Evolutionary conservation across 2,888 invertebrate genomes (phyloP), one percentile per base, ranked within the genome.

Genomic region (Boloria euphrosyne): DNA sequence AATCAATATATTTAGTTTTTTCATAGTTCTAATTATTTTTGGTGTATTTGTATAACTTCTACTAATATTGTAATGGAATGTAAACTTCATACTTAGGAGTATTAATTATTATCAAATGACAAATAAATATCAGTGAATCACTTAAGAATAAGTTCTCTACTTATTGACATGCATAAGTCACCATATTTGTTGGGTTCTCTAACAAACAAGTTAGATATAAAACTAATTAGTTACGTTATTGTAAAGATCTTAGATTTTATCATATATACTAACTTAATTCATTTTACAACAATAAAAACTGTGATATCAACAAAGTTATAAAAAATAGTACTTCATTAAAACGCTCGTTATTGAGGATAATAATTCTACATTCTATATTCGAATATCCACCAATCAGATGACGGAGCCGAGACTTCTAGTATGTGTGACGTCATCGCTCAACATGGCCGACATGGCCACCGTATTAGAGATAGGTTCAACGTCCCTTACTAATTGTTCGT

Each of bases 391-490:
- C 67, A 72, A 76, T 84, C 72, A 90, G 80, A 90, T 90, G 69
- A 90, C 87, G 60, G 90, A 90, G 38, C 88, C 90, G 31, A 82
- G 76, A 68, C 87, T 89, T 1, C 84, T 80, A 3, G 84, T 74
- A 61, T 81, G 76, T 13, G 80, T 31, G 77, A 87, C 47, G 14
- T 85, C 80, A 77, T 85, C 80, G 17, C 80, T 80, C 71, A 84
- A 66, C 80, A 89, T 83, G 63, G 85, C 83, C 6, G 93, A 93
- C 89, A 91, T 85, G 0, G 90, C 89, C 0, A 90, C 90, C 0
- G 92, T 92, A 31, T 80, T 89, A 0, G 92, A 91, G n/a, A 94
- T 94, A 0, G 95, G 94, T 46, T 94, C 94, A 0, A 92, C 94
- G 1, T 93, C 93, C 31, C 94, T 90, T 4, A 95, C 93, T 71